Conservation (phyloP, 2,113 vertebrate genomes). For the Boulengeromyrus knoepffleri region DNA sequence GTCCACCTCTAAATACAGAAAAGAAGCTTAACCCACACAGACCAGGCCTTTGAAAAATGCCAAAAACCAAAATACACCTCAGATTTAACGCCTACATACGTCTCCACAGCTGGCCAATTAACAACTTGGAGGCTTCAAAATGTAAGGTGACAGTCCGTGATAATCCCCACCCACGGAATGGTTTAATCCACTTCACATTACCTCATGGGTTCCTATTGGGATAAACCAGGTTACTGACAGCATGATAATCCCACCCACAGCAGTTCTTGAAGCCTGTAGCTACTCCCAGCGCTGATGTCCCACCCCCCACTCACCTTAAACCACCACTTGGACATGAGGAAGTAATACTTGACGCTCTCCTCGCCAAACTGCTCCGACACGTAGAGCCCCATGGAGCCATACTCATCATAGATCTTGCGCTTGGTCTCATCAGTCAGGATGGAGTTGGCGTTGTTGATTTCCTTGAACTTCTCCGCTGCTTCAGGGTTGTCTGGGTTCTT, state of each 20-base stretch:
- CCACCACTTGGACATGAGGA: constrained; percentile 88
- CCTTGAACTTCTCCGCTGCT: constrained; percentile 86
- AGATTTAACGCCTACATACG: background rate
- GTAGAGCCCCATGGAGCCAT: constrained; percentile 87
- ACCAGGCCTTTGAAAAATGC: background rate
- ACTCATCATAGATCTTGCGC: constrained; percentile 78
- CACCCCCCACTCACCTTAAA: constrained; percentile 70
- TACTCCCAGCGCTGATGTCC: background rate
- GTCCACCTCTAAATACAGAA: background rate
- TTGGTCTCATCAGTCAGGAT: constrained; percentile 77
- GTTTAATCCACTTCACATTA: background rate
- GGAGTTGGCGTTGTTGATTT: constrained; percentile 87
- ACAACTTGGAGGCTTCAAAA: background rate
- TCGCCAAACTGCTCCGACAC: constrained; percentile 87
- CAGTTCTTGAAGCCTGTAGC: background rate
- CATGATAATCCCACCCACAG: background rate
- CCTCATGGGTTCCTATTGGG: background rate
- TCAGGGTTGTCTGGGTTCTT: constrained; percentile 85
- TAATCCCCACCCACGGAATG: background rate
- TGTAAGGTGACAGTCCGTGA: background rate
- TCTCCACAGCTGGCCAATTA: background rate
- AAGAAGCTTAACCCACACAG: background rate
- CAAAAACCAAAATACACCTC: background rate
- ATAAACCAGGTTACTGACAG: background rate
- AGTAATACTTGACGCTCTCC: constrained; percentile 85